Base-by-base conservation (phyloP, 2,797 vertebrate genomes). In the Choloepus didactylus region DNA sequence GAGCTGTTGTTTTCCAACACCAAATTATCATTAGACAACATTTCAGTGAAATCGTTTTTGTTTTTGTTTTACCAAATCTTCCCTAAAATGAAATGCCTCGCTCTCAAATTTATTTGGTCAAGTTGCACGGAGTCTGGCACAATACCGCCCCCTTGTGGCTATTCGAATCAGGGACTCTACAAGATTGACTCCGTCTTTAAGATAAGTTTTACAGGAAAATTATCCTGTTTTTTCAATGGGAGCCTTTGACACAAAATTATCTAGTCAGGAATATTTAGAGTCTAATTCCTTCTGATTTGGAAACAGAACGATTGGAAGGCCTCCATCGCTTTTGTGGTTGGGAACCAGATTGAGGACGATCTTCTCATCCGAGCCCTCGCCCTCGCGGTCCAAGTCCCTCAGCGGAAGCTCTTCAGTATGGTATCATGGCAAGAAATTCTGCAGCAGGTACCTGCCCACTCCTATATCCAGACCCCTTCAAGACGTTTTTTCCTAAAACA, bases 261-360 rank as follows among this genome's bases (percentile, higher is more conserved):
- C 18, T 59, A 35, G 11, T 49, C 59, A 38, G 21, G n/a, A 72
- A 41, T 29, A 15, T 15, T 73, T 46, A 51, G 49, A 56, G n/a
- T 56, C 19, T 27, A 27, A 18, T 80, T 69, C 21, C n/a, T 46
- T 96, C 29, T 79, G 0, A 64, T 96, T 97, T 96, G 93, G 75
- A n/a, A 62, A 31, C 97, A 99, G 99, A 98, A 98, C 18, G 97
- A 98, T 1, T 99, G 99, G 99, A 98, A 96, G 76, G 98, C 98
- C 38, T 98, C 98, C 97, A 95, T 99, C 0, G 97, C 98, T 76
- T 95, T 99, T 0, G 95, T 99, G 89, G 98, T 99, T 54, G 99
- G 98, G 66, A 96, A 95, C 64, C 97, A 92, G 89, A 83, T 62
- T 15, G 98, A 99, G 35, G 99, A 99, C 41, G 98, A 99, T n/a